phyloP scores from a whole-genome alignment of 2,888 invertebrate species.

The Mythimna ferrago region DNA sequence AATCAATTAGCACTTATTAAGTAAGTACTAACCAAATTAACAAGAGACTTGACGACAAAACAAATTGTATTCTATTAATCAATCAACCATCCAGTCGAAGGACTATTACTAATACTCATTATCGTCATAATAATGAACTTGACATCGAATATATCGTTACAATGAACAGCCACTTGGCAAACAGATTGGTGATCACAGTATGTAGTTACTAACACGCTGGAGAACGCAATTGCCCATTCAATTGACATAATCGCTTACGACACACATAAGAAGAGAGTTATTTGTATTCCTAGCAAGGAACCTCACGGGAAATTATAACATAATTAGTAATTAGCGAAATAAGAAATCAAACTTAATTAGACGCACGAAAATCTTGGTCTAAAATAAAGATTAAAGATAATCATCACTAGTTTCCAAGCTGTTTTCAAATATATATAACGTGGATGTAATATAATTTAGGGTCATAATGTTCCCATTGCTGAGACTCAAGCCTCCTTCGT shows the following conservation, averaged over 20 bases:
- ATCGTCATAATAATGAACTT: conserved; percentile 17
- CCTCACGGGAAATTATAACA: conserved; percentile 36
- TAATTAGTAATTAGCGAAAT: conserved; percentile 8
- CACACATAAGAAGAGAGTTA: conserved; percentile 10
- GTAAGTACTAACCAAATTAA: background rate
- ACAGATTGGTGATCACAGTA: conserved; percentile 30
- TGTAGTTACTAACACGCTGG: conserved; percentile 24
- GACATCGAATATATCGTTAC: conserved; percentile 19
- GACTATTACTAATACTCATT: background rate
- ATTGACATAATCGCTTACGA: conserved; percentile 31
- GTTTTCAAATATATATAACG: background rate
- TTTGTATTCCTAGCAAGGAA: conserved; percentile 26
- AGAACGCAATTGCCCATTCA: conserved; percentile 38
- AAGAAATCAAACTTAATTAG: background rate
- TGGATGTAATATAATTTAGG: too few species aligned
- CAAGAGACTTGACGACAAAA: background rate
- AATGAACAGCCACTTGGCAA: conserved; percentile 42
- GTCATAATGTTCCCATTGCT: too few species aligned
- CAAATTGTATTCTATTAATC: background rate
- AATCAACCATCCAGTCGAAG: background rate
- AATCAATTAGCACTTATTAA: background rate
- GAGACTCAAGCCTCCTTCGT: too few species aligned
- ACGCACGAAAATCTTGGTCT: background rate
- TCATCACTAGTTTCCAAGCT: background rate
- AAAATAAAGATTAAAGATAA: background rate